phyloP scores from a whole-genome alignment of 2,888 invertebrate genomes.

The Ochropleura leucogaster region DNA sequence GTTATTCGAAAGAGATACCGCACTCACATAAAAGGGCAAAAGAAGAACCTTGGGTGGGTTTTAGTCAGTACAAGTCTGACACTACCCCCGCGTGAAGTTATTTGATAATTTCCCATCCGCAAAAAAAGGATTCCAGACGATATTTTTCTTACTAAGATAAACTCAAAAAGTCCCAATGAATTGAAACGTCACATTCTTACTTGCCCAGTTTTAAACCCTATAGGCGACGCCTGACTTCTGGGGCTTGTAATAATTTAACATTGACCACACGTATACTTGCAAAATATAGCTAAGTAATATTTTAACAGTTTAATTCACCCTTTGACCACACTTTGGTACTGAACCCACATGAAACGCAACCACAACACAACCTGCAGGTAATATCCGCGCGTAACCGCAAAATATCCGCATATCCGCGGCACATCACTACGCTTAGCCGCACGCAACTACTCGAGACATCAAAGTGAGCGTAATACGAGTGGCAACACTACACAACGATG shows the following conservation, averaged over 20 bases:
- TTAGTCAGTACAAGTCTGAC: too few species aligned
- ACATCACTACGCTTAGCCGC: slow-evolving; percentile 29
- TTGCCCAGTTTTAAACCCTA: too few species aligned
- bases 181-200: too few species aligned
- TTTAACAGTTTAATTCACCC: not conserved
- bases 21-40: too few species aligned
- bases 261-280: not conserved
- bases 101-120: too few species aligned
- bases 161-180: too few species aligned
- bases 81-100: too few species aligned
- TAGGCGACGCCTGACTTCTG: too few species aligned
- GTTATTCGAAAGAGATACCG: too few species aligned
- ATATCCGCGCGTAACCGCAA: slow-evolving; percentile 16
- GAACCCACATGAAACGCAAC: not conserved
- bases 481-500: slow-evolving; percentile 22
- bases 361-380: not conserved
- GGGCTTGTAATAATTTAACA: not conserved
- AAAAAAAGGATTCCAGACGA: too few species aligned
- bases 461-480: slow-evolving; percentile 47
- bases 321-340: not conserved
- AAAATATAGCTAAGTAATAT: not conserved
- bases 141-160: too few species aligned
- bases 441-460: slow-evolving; percentile 55
- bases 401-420: slow-evolving; percentile 21
- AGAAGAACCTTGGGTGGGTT: too few species aligned